Base-by-base conservation (phyloP, 2,113 vertebrate species). In the Romanogobio albipinnatus region DNA sequence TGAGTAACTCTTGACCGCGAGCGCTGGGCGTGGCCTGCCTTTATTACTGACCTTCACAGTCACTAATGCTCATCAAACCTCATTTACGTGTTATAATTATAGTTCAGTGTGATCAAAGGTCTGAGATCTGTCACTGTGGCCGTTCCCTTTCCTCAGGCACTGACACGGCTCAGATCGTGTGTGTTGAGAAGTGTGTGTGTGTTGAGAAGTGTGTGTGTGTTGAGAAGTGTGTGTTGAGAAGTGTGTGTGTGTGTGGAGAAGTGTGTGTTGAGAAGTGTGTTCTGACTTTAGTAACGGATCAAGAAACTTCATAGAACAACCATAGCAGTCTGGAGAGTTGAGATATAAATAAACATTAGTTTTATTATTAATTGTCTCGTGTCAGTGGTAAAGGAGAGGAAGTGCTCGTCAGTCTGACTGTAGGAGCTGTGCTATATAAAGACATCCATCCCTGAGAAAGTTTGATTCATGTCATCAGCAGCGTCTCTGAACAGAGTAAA, bases 391-490 rank as follows among this genome's bases (percentile, higher is more conserved):
- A 36, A 3, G 33, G 64, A 70, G 66, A 43, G 17, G 66, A 43
- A 70, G 33, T 43, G 22, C 43, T 43, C 36, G 7, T 0, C 36
- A 36, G 36, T 36, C 36, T 4, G 36, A 36, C 4, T 36, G 36
- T 36, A 36, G 3, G 39, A 56, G 49, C 24, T 7, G 74, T 36
- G 51, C 56, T 78, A 78, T 43, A 24, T 61, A 43, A 24, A 78
- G 76, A 59, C 22, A 9, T 78, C 56, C 36, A 9, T 78, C 56
- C 36, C 76, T 45, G 76, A 5, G 75, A 76, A 76, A 61, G 4
- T 78, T 78, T 78, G 56, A 78, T 78, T 78, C 43, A 24, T n/a
- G 53, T 59, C 33, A 61, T 59, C 76, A 59, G 53, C 15, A 51
- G 19, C 64, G 5, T 82, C 70, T 71, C 19, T 56, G 47, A 51